Evolutionary conservation across 1,140 invertebrate genomes (phyloP).

Genomic region (Pectinophora gossypiella): DNA sequence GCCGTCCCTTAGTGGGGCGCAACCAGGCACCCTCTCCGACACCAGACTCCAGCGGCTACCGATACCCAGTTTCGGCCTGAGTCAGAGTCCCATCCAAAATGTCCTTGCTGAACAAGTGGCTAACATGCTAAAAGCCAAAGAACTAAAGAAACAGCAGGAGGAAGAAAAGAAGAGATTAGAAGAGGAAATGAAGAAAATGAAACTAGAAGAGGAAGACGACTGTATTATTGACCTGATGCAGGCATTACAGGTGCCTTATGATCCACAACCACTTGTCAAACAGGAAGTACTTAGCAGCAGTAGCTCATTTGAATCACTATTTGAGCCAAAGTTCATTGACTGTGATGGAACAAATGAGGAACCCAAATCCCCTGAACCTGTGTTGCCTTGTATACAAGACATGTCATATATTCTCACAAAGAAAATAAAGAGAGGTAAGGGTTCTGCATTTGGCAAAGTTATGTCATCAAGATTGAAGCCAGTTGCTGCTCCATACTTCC

Average conservation of each 20-base stretch:
- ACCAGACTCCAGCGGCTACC: slow-evolving; percentile 27
- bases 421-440: slow-evolving; percentile 33
- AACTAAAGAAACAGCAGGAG: slow-evolving; percentile 34
- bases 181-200: slow-evolving; percentile 29
- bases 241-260: slow-evolving; percentile 29
- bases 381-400: slow-evolving; percentile 40
- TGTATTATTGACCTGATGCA: slow-evolving; percentile 47
- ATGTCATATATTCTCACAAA: slow-evolving; percentile 46
- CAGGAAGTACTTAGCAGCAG: slow-evolving; percentile 32
- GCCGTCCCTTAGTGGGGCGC: slow-evolving; percentile 14
- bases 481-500: slow-evolving; percentile 40
- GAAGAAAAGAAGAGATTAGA: slow-evolving; percentile 31
- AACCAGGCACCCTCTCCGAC: slow-evolving; percentile 27
- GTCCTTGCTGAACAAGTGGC: slow-evolving; percentile 46
- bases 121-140: slow-evolving; percentile 55
- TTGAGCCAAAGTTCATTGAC: slow-evolving; percentile 34
- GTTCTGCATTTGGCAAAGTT: slow-evolving; percentile 53
- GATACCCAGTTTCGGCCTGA: slow-evolving; percentile 27
- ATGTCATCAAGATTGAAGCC: slow-evolving; percentile 32
- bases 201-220: slow-evolving; percentile 24
- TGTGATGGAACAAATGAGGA: slow-evolving; percentile 18
- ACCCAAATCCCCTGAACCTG: slow-evolving; percentile 20
- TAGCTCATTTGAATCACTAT: slow-evolving; percentile 44
- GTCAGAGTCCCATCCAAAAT: slow-evolving; percentile 40
- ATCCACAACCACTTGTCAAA: background rate